Conservation (phyloP, 2,113 vertebrate genomes). For the Dasyprocta punctata region DNA sequence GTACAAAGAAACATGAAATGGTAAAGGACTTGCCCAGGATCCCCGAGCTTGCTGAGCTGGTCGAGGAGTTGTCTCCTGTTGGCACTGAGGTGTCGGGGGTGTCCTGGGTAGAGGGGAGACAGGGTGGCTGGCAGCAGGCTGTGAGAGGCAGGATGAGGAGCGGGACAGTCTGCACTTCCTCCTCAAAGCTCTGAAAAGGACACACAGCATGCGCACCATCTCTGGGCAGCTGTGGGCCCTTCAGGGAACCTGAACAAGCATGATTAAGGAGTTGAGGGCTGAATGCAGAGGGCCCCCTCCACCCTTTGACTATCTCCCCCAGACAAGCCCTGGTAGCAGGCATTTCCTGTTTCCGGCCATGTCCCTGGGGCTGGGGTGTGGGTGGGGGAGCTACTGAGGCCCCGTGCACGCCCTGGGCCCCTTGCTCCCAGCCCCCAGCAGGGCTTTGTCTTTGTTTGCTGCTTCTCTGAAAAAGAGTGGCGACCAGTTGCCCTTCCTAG, state of each 20-base stretch:
- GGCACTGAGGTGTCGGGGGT: not conserved
- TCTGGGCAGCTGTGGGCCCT: not conserved
- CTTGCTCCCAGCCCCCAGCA: not conserved
- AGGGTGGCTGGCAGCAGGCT: not conserved
- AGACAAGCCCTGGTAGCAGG: slow-evolving; percentile 52
- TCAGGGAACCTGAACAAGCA: not conserved
- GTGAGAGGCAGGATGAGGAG: not conserved
- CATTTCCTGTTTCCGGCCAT: slow-evolving; percentile 77
- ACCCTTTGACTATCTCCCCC: not conserved
- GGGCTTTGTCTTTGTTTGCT: not conserved
- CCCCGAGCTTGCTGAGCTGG: no score
- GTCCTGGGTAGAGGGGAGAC: not conserved
- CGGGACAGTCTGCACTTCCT: no score
- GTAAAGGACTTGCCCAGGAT: not conserved
- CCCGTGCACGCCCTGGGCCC: not conserved
- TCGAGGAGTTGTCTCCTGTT: not conserved
- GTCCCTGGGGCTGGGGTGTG: slow-evolving; percentile 58
- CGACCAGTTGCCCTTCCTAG: not conserved
- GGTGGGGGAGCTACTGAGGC: slow-evolving; percentile 39
- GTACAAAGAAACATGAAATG: not conserved
- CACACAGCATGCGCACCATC: not conserved
- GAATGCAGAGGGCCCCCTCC: not conserved
- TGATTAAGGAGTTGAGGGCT: slow-evolving; percentile 21
- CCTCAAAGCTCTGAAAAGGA: not conserved
- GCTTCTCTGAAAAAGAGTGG: not conserved